Evolutionary conservation across 2,797 vertebrate species (phyloP), one percentile per base, ranked within the genome.

Genomic region (Ficedula albicollis): DNA sequence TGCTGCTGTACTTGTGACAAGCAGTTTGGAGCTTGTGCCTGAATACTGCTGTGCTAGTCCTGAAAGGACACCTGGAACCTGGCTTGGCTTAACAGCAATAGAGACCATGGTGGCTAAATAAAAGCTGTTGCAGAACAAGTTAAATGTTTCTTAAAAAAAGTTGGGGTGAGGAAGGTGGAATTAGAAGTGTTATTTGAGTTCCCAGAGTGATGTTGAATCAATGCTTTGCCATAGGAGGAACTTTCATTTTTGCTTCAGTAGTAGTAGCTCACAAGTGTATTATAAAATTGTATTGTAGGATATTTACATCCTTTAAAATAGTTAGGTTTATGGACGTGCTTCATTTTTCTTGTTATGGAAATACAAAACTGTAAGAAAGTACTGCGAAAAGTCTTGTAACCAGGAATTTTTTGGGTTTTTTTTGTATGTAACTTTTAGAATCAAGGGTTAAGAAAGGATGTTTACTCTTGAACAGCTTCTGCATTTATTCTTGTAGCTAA

Each of bases 81-180:
- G 54, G 26, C 56, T 52, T 84, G 73, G 13, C 74, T 86, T 75
- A 32, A 46, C 68, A 93, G 32, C 26, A 56, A 0, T 14, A 51
- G 55, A 38, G 32, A 66, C 21, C 44, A 27, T 19, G 15, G 46
- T 54, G 51, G 26, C 51, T 89, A 29, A 84, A 52, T 70, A 52
- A 66, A 81, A 90, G n/a, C n/a, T 74, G 9, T 79, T 87, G 44
- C 64, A 58, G 25, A 69, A 15, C n/a, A 52, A 76, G 41, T 49
- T 68, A 60, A 72, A 34, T 60, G 18, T 23, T 54, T 72, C 39
- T 62, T 3, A 4, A 46, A 62, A 75, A 29, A 21, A 12, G 0
- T 7, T 16, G 11, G 2, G 9, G 4, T 0, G 0, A 1, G 4
- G 3, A 4, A 26, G 8, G 22, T 43, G 6, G 44, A 79, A 55